Base-by-base conservation (phyloP, 2,888 invertebrate genomes). In the Agriotes lineatus region DNA sequence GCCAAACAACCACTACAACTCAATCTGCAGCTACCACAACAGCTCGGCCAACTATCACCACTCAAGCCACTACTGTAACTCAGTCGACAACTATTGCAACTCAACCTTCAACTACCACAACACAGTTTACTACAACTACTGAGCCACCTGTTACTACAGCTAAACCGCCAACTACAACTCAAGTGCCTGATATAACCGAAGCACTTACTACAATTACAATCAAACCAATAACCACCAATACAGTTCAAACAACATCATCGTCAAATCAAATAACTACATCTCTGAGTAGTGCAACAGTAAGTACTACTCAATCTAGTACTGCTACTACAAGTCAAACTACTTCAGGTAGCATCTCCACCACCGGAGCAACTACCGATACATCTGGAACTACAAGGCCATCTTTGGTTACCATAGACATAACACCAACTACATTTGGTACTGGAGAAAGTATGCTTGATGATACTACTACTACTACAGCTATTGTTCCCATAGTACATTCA, bases 121-220 rank as follows among this genome's bases (percentile, higher is more conserved):
- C 44, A 44, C 9, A 2, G 9, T 9, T 5, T 9, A 14, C n/a
- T 18, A 14, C 7, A 25, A 25, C 25, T 25, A 25, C 25, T 25
- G 4, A 25, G 7, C 25, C 25, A 25, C 25, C 25, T 25, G 25
- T 25, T 25, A 25, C 30, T 57, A 35, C 52, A 35, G 61, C 18
- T 19, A n/a, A 50, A 45, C 48, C 33, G 33, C 64, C 48, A 12
- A 45, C 48, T n/a, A 58, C 50, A 44, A 20, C n/a, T 6, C 3
- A 10, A 45, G 52, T 45, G 10, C 50, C 18, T 35, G 50, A 67
- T 10, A 62, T 71, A 35, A 66, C 67, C 68, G 60, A 37, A 10
- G 61, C 20, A n/a, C n/a, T n/a, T 6, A 65, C 68, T 14, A 67
- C 68, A 25, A 67, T 59, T 57, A 62, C 48, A 60, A 70, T 61